These are phyloP conservation scores for Plestiodon gilberti DNA, from an alignment of 2,113 vertebrate genomes.

Conservation along the genomic window DNA sequence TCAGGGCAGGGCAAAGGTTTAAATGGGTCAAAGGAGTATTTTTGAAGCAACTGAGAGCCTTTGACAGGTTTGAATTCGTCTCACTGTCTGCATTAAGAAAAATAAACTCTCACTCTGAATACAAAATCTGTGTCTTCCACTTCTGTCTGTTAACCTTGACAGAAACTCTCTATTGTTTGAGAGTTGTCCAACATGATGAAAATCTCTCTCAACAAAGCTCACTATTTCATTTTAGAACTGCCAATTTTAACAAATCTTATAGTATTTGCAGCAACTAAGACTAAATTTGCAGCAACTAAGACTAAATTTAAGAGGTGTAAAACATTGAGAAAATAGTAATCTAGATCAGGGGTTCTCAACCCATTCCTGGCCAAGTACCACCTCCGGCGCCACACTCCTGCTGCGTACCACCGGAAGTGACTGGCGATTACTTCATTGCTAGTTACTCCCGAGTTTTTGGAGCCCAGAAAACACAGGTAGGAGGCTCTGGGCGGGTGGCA, in stretches of 20 bases:
- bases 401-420: too few species aligned
- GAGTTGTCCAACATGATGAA: background rate
- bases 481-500: too few species aligned
- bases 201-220: background rate
- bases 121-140: background rate
- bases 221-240: background rate
- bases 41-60: background rate
- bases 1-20: slow-evolving; percentile 40
- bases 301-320: background rate
- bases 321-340: background rate
- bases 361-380: too few species aligned
- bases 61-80: background rate
- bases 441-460: too few species aligned
- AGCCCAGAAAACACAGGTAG: too few species aligned
- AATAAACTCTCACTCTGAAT: background rate
- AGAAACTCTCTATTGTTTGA: background rate
- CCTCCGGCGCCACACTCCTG: too few species aligned
- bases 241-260: background rate
- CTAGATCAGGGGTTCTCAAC: too few species aligned
- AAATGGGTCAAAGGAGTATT: background rate
- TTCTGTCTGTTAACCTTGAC: background rate
- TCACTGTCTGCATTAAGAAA: background rate
- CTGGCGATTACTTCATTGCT: too few species aligned
- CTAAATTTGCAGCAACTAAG: too few species aligned
- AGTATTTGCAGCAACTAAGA: background rate